Evolutionary conservation across 2,797 vertebrate species (phyloP), one percentile per base, ranked within the genome.

Genomic region (Falco columbarius): DNA sequence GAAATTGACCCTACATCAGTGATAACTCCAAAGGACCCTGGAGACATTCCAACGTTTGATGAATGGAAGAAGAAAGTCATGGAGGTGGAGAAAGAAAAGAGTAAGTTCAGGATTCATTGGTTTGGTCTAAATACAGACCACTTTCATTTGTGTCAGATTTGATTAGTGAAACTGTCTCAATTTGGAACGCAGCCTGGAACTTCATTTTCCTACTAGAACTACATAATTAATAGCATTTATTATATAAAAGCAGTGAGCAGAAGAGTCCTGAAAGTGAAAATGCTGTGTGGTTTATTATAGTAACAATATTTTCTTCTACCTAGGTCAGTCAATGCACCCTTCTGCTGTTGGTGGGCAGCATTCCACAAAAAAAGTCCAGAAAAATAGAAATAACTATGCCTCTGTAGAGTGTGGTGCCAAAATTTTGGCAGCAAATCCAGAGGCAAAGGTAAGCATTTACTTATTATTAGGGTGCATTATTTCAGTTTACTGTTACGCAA

Each of bases 21-120:
- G 38, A 96, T 97, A 98, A 98, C 94, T 97, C 95, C 98, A 63
- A 98, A 98, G 96, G 98, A 98, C 36, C 98, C 98, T 9, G 99
- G 99, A 95, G 99, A 99, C 98, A 99, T 99, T 98, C 99, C 99
- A 70, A 99, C 99, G 16, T 99, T 99, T 79, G 99, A 99, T 91
- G 99, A 99, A 96, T 99, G 99, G 99, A 99, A 99, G 97, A 99
- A 99, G 97, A 99, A 99, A 97, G 99, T 99, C 93, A 99, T 99
- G 99, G 99, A 99, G 98, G 99, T 99, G 84, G 99, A 99, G 97
- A 99, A 99, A 97, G 99, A 99, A 97, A 99, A 99, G 98, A 99
- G 99, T 99, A 98, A 98, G 97, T 96, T 91, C 15, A 32, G 49
- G 27, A 63, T 86, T 92, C 59, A 54, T 62, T 86, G 65, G 29